Conservation (phyloP, 2,888 invertebrate genomes). For the Lingula anatina region DNA sequence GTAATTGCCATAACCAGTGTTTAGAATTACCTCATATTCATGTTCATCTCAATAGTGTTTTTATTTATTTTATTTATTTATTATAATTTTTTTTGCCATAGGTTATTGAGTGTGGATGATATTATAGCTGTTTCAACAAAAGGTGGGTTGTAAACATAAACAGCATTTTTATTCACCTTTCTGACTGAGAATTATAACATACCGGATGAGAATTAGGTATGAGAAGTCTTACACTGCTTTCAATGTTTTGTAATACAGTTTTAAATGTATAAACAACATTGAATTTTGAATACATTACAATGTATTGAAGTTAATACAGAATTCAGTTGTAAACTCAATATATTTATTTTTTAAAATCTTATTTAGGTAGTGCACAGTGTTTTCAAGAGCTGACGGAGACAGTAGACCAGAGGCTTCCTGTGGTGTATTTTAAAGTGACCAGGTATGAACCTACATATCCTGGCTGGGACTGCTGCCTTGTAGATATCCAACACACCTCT, state of each 20-base stretch:
- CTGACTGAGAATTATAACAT: background rate
- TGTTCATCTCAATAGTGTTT: background rate
- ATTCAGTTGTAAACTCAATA: no score
- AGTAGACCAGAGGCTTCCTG: conserved; percentile 28
- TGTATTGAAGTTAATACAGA: no score
- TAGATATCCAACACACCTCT: no score
- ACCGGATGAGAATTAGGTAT: background rate
- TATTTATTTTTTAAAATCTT: no score
- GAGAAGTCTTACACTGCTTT: background rate
- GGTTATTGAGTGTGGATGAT: conserved; percentile 29
- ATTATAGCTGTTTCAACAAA: conserved; percentile 30
- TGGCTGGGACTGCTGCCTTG: no score
- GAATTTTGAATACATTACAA: background rate
- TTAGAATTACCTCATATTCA: background rate
- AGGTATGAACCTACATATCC: conserved; percentile 20
- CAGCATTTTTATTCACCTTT: no score
- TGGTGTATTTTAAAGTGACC: conserved; percentile 38
- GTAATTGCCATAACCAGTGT: background rate
- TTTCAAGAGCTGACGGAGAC: conserved; percentile 27
- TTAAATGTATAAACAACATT: background rate
- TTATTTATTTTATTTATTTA: no score
- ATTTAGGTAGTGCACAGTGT: no score
- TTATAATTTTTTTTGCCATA: conserved; percentile 15
- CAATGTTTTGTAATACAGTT: background rate
- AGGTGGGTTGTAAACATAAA: conserved; percentile 24